Conservation (phyloP, 2,888 invertebrate genomes). For the Venustoraphidia nigricollis region DNA sequence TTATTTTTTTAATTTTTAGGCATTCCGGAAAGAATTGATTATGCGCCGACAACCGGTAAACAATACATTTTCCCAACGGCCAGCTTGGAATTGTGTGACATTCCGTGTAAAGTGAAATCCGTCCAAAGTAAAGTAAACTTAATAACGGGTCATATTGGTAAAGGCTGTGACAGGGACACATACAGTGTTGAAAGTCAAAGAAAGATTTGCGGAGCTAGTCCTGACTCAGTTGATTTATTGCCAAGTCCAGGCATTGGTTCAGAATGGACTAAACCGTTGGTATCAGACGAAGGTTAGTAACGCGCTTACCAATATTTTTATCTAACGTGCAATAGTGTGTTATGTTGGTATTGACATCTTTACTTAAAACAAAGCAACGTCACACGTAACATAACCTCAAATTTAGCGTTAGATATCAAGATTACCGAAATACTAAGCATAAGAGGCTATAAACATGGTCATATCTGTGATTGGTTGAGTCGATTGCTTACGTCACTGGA, state of each 20-base stretch:
- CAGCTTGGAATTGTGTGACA: slow-evolving; percentile 44
- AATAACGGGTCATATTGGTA: slow-evolving; percentile 67
- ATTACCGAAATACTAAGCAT: no score
- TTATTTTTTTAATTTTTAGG: slow-evolving; percentile 25
- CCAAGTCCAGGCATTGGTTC: slow-evolving; percentile 64
- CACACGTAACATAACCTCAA: no score
- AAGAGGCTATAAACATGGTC: no score
- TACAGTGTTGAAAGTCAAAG: slow-evolving; percentile 74
- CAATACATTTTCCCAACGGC: slow-evolving; percentile 71
- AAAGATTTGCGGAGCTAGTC: slow-evolving; percentile 73
- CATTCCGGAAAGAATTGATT: slow-evolving; percentile 71
- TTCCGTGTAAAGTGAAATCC: slow-evolving; percentile 37
- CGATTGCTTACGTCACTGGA: no score
- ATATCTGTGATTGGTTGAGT: no score
- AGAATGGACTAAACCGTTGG: slow-evolving; percentile 69
- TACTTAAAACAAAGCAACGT: no score
- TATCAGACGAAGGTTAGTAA: slow-evolving; percentile 58
- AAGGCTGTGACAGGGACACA: slow-evolving; percentile 92
- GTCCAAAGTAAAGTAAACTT: slow-evolving; percentile 31
- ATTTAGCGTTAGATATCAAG: no score
- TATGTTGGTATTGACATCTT: no score
- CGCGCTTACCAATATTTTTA: slow-evolving; percentile 4
- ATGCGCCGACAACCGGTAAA: slow-evolving; percentile 67
- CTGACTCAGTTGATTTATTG: slow-evolving; percentile 71
- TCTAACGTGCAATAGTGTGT: no score